Base-by-base conservation (phyloP, 2,797 vertebrate species). In the Danio kyathit region DNA sequence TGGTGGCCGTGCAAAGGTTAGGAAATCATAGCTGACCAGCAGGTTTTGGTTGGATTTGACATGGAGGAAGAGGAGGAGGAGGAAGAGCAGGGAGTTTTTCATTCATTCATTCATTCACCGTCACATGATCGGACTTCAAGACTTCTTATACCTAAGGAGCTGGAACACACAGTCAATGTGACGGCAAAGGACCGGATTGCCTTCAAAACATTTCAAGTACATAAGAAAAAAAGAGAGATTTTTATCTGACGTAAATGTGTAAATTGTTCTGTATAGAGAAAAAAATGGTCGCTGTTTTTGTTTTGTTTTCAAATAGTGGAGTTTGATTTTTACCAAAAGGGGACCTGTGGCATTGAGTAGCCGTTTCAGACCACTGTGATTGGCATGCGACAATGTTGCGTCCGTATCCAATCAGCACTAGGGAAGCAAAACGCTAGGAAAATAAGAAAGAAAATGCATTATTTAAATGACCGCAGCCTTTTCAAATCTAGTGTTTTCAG, bases 191-290 rank as follows among this genome's bases (percentile, higher is more conserved):
- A 83, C 72, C 56, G 67, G 59, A 83, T 86, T 79, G 66, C 84
- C 79, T 88, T 88, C 44, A 69, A 75, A 80, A 54, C 79, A 74
- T 66, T 70, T 19, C 49, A 67, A 29, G 49, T 46, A 52, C 49
- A 41, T 63, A 56, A 70, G 40, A 70, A 51, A 75, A 60, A 63
- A 73, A 61, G 63, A 29, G 29, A 29, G 29, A 44, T 82, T 82
- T 70, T 52, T 83, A 71, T 88, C 75, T 82, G 56, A 88, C 83
- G 63, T 87, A 48, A 81, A 86, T 92, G 90, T 94, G 88, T 92
- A 88, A 89, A 89, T 82, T 93, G 91, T 93, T 91, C 87, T 93
- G 92, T 94, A 92, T 88, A 93, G 89, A 76, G 40, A 67, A 84
- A 88, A 69, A 69, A 84, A 87, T 84, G 86, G 88, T 89, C 60